Conservation (phyloP, 2,888 invertebrate species). For the Punctoribates punctum region DNA sequence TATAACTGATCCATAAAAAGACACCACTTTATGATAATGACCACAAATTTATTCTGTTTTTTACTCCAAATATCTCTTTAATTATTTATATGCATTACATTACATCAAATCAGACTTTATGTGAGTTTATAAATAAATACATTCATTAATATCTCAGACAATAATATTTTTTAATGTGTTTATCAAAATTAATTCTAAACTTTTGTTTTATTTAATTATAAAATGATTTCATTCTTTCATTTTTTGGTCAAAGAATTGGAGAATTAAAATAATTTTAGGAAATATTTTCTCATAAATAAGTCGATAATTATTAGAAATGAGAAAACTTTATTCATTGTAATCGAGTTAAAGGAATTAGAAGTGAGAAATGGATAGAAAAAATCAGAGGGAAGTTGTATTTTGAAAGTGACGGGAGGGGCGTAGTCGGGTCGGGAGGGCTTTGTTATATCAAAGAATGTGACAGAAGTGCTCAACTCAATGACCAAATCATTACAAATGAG, state of each 20-base stretch:
- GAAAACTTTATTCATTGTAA: too few relatives aligned
- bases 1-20: conserved; percentile 21
- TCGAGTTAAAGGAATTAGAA: neutral
- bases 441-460: conserved; percentile 58
- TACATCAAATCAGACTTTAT: neutral
- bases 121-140: neutral
- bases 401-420: conserved; percentile 63
- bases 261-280: too few relatives aligned
- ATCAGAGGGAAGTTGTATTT: conserved; percentile 65
- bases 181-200: too few relatives aligned
- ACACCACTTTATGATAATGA: conserved; percentile 17
- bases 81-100: conserved; percentile 23
- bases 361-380: conserved; percentile 67
- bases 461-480: conserved; percentile 53
- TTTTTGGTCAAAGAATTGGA: too few relatives aligned
- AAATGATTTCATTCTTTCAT: too few relatives aligned
- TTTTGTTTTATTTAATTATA: too few relatives aligned
- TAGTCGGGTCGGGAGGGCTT: conserved; percentile 56
- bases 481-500: neutral
- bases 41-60: neutral
- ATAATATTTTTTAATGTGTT: neutral
- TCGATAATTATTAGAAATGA: too few relatives aligned
- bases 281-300: too few relatives aligned
- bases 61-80: neutral
- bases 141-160: neutral